A percentile compares a stretch with the other conserved stretches of the same genome.
Conservation (phyloP, 2,888 invertebrate genomes). For the Acrobasis suavella region DNA sequence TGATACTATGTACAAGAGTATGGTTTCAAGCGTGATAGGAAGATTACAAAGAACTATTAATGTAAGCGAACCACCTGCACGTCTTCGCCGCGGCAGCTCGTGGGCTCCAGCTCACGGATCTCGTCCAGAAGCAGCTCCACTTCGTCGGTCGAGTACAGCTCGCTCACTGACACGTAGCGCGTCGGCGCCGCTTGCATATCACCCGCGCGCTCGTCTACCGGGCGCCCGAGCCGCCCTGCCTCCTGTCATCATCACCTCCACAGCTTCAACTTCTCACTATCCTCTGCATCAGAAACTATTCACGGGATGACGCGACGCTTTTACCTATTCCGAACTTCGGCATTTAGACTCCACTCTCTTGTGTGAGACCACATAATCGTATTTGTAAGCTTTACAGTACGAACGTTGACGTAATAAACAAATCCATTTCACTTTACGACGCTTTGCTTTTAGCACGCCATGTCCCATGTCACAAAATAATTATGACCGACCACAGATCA, state of each 20-base stretch:
- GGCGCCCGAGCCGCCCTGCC: conserved; percentile 64
- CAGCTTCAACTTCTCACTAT: conserved; percentile 28
- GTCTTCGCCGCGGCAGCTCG: conserved; percentile 77
- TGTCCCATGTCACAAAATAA: conserved; percentile 57
- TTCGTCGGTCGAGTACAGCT: conserved; percentile 80
- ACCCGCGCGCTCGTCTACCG: conserved; percentile 62
- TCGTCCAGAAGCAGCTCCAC: conserved; percentile 81
- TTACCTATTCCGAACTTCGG: conserved; percentile 58
- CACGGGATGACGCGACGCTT: conserved; percentile 19
- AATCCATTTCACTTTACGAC: conserved; percentile 46
- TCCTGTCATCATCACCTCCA: conserved; percentile 48
- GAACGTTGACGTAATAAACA: conserved; percentile 57
- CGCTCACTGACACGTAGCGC: conserved; percentile 81
- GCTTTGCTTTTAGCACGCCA: conserved; percentile 63
- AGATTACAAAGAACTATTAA: not conserved
- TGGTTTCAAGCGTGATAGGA: not conserved
- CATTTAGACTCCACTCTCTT: conserved; percentile 53
- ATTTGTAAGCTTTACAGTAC: conserved; percentile 32
- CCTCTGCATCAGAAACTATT: conserved; percentile 18
- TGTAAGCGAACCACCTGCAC: conserved; percentile 54
- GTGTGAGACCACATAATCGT: conserved; percentile 59
- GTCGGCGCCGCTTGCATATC: conserved; percentile 79
- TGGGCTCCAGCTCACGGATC: conserved; percentile 79
- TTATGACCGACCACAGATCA: too few relatives aligned
- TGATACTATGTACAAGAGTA: not conserved